phyloP scores from a whole-genome alignment of 2,797 vertebrate genomes.

The Paguma larvata region DNA sequence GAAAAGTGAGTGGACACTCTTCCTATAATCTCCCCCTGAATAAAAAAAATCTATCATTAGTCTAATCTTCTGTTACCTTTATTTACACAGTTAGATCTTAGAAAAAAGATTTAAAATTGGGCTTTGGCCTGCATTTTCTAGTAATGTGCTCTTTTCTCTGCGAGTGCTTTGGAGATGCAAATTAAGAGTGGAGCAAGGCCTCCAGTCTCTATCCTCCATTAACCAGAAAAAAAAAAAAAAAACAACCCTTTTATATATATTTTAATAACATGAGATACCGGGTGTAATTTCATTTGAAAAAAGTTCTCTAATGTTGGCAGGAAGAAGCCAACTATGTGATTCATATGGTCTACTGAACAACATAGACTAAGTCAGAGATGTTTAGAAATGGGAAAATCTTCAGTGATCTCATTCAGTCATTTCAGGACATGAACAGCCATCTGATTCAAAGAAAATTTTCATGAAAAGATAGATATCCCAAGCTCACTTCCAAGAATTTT shows the following conservation, averaged over 20 bases:
- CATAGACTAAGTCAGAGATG: not conserved
- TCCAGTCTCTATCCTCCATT: not conserved
- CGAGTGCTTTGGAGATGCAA: not conserved
- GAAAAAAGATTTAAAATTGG: not conserved
- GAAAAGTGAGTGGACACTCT: not conserved
- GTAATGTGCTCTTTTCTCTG: not conserved
- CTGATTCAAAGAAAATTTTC: not conserved
- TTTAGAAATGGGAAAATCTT: not conserved
- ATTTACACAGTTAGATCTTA: not conserved
- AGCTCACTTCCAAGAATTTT: too few relatives aligned
- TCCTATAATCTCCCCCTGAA: not conserved
- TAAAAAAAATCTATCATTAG: not conserved
- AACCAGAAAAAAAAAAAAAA: not conserved
- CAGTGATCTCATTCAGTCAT: not conserved
- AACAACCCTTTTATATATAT: not conserved
- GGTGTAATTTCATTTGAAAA: not conserved
- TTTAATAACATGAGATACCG: not conserved
- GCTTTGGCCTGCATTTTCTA: not conserved
- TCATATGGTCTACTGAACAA: not conserved
- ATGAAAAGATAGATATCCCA: not conserved
- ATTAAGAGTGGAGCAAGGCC: not conserved
- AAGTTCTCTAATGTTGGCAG: not conserved
- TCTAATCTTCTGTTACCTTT: not conserved
- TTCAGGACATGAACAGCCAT: not conserved
- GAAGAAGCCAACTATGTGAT: not conserved